Percentiles rank a stretch among this genome's conserved stretches.
Evolutionary conservation across 2,797 vertebrate species (phyloP).

Genomic region (Siniperca obscura): DNA sequence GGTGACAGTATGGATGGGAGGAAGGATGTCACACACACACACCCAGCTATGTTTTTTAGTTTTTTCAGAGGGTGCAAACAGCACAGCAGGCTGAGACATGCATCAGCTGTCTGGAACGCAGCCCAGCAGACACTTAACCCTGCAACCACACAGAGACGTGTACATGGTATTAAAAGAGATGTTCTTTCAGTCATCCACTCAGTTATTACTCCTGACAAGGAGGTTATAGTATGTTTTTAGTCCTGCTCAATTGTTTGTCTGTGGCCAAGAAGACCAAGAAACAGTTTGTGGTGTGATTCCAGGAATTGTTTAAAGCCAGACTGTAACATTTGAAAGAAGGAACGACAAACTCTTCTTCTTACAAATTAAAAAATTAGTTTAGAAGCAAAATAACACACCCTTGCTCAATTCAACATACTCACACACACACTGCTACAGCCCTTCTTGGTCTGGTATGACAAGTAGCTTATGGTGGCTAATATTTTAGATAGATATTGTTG

Average conservation of each 20-base stretch:
- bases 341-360: not conserved
- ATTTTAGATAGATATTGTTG: not conserved
- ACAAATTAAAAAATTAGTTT: not conserved
- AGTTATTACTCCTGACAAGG: conserved; percentile 11
- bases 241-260: conserved; percentile 1
- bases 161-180: conserved; percentile 46
- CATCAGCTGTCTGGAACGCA: conserved; percentile 64
- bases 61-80: conserved; percentile 52
- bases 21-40: conserved; percentile 63
- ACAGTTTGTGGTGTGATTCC: not conserved
- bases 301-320: conserved; percentile 4
- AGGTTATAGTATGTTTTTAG: conserved; percentile 7
- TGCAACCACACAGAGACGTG: conserved; percentile 39
- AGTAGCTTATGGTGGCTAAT: not conserved
- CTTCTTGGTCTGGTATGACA: not conserved
- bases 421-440: not conserved
- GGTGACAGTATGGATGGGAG: conserved; percentile 50
- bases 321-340: not conserved
- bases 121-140: conserved; percentile 62
- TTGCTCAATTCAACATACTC: not conserved
- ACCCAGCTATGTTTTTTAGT: conserved; percentile 19
- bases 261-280: not conserved
- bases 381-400: not conserved
- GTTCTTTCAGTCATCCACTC: conserved; percentile 25
- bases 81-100: conserved; percentile 61